These are phyloP conservation scores for Eledona agricola DNA, from an alignment of 2,888 invertebrate genomes.

Conservation along the genomic window DNA sequence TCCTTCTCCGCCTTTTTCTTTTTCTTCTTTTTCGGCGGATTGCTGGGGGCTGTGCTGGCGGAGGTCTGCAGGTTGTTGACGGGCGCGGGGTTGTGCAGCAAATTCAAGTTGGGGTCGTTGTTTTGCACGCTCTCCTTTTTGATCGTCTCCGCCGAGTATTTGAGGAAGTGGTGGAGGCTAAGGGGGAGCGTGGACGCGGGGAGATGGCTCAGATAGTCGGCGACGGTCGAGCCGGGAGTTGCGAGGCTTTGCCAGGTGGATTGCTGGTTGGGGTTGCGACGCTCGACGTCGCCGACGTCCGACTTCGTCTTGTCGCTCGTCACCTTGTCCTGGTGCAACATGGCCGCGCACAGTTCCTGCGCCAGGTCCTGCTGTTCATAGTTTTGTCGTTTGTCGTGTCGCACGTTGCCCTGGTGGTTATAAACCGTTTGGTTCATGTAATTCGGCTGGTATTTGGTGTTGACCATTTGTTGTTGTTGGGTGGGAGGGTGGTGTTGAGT, in stretches of 20 bases:
- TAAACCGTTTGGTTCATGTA: conserved; percentile 57
- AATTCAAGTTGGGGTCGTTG: conserved; percentile 53
- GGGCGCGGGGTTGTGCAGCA: conserved; percentile 53
- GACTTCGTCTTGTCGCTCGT: conserved; percentile 54
- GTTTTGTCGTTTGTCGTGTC: conserved; percentile 57
- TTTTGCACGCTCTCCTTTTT: conserved; percentile 72
- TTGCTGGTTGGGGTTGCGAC: too few relatives aligned
- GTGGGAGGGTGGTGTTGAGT: conserved; percentile 61
- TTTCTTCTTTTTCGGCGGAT: conserved; percentile 77
- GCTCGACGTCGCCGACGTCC: too few relatives aligned
- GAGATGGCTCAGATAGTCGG: conserved; percentile 84
- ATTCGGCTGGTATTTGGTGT: conserved; percentile 53
- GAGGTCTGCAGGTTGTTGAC: conserved; percentile 41
- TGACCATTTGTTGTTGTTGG: conserved; percentile 50
- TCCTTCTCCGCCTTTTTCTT: conserved; percentile 81
- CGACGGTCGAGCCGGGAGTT: conserved; percentile 77
- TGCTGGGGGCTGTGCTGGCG: conserved; percentile 54
- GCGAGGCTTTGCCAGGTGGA: conserved; percentile 76
- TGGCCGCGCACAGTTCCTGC: conserved; percentile 39
- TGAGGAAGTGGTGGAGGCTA: conserved; percentile 83
- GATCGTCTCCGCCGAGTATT: conserved; percentile 80
- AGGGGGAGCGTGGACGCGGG: conserved; percentile 78
- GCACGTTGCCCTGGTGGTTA: conserved; percentile 51
- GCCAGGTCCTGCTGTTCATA: conserved; percentile 53
- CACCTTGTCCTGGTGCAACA: conserved; percentile 48